These are phyloP conservation scores for Crenuchus spilurus DNA, from an alignment of 2,797 vertebrate species.

Conservation along the genomic window DNA sequence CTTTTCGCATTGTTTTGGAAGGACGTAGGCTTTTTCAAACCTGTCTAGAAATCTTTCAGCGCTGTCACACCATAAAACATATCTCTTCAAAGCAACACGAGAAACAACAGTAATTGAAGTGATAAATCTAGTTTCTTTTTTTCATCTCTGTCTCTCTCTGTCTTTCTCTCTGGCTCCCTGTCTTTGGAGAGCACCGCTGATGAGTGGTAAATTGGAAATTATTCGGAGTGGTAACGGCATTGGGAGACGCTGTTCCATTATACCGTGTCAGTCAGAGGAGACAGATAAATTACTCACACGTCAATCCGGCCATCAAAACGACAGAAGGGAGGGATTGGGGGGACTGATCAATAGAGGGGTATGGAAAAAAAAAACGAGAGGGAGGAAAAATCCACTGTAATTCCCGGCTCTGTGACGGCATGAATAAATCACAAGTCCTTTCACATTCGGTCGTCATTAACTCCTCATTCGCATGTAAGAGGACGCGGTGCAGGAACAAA, in stretches of 20 bases:
- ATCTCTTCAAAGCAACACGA: slow-evolving; percentile 82
- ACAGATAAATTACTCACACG: slow-evolving; percentile 86
- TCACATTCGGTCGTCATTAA: slow-evolving; percentile 58
- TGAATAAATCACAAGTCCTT: slow-evolving; percentile 64
- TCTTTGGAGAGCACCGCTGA: slow-evolving; percentile 82
- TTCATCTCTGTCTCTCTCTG: slow-evolving; percentile 40
- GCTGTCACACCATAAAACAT: slow-evolving; percentile 81
- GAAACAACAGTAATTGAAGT: slow-evolving; percentile 83
- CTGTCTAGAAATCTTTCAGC: slow-evolving; percentile 73
- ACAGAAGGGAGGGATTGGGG: slow-evolving; percentile 68
- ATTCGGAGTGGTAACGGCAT: slow-evolving; percentile 81
- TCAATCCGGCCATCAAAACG: slow-evolving; percentile 82
- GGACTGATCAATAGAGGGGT: slow-evolving; percentile 79
- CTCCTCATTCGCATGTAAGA: slow-evolving; percentile 69
- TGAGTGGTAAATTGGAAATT: slow-evolving; percentile 91
- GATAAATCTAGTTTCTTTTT: slow-evolving; percentile 80
- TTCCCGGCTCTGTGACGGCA: slow-evolving; percentile 55
- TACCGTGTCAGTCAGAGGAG: slow-evolving; percentile 85
- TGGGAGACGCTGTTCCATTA: slow-evolving; percentile 84
- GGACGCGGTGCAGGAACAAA: slow-evolving; percentile 57
- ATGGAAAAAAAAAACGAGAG: slow-evolving; percentile 47
- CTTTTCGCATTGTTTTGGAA: slow-evolving; percentile 28
- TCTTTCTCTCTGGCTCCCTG: slow-evolving; percentile 63
- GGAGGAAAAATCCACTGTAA: slow-evolving; percentile 51
- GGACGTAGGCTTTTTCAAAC: slow-evolving; percentile 31